phyloP scores from a whole-genome alignment of 2,888 invertebrate species.

The Sympetrum striolatum region DNA sequence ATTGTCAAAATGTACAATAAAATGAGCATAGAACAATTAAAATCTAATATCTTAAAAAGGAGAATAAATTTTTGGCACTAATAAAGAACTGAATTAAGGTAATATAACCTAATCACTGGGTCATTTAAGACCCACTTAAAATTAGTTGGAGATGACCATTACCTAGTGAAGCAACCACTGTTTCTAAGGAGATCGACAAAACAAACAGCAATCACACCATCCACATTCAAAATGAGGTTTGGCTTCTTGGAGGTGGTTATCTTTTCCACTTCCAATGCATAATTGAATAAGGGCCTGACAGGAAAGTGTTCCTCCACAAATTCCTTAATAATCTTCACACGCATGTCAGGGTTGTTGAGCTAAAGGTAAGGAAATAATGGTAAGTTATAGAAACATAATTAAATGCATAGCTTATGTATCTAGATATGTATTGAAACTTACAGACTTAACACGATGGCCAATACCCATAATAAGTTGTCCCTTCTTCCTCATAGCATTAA shows the following conservation, averaged over 20 bases:
- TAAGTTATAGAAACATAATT: not conserved
- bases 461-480: slow-evolving; percentile 99
- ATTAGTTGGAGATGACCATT: slow-evolving; percentile 50
- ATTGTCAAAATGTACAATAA: too few species aligned
- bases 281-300: slow-evolving; percentile 89
- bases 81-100: too few species aligned
- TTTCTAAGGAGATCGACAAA: slow-evolving; percentile 96
- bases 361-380: slow-evolving; percentile 52
- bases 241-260: slow-evolving; percentile 99
- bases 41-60: not conserved
- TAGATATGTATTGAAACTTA: slow-evolving; percentile 56
- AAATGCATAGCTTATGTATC: not conserved
- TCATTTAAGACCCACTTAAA: not conserved
- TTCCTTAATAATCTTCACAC: slow-evolving; percentile 96
- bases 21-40: not conserved
- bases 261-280: slow-evolving; percentile 97
- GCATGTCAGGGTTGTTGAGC: slow-evolving; percentile 98
- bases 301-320: slow-evolving; percentile 95
- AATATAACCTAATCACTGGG: too few species aligned
- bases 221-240: slow-evolving; percentile 99
- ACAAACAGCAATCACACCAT: slow-evolving; percentile 96
- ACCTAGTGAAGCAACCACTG: slow-evolving; percentile 93
- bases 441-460: slow-evolving; percentile 84
- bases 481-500: slow-evolving; percentile 95
- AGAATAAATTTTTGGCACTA: not conserved